phyloP scores from a whole-genome alignment of 2,113 vertebrate species.

The Melanerpes aurifrons region DNA sequence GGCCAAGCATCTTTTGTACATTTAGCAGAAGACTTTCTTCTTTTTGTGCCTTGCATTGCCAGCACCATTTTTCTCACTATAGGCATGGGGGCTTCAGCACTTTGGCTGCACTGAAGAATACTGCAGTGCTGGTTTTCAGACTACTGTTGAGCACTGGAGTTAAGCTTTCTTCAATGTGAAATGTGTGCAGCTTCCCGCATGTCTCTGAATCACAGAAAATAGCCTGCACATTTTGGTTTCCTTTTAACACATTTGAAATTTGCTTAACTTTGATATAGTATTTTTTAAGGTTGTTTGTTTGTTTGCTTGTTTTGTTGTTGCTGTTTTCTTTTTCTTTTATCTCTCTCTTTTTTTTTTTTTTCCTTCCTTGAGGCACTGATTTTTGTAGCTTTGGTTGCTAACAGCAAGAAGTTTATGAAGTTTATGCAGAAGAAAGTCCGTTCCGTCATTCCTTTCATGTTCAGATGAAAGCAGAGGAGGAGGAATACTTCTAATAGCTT shows the following conservation, averaged over 20 bases:
- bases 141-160: background rate
- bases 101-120: background rate
- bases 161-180: background rate
- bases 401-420: background rate
- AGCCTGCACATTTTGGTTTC: background rate
- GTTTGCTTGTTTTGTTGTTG: background rate
- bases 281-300: background rate
- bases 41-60: background rate
- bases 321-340: too few species aligned
- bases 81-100: background rate
- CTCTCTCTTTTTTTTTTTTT: background rate
- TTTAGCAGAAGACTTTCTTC: background rate
- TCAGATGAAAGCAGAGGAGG: background rate
- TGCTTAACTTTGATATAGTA: background rate
- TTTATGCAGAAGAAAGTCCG: background rate
- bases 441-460: background rate
- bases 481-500: background rate
- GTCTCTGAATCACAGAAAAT: background rate
- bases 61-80: background rate
- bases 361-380: background rate
- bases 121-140: background rate
- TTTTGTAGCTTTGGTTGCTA: background rate
- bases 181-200: accelerated
- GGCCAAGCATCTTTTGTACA: background rate
- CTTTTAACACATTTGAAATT: background rate